Evolutionary conservation across 2,797 vertebrate genomes (phyloP).

Genomic region (Calcarius lapponicus): DNA sequence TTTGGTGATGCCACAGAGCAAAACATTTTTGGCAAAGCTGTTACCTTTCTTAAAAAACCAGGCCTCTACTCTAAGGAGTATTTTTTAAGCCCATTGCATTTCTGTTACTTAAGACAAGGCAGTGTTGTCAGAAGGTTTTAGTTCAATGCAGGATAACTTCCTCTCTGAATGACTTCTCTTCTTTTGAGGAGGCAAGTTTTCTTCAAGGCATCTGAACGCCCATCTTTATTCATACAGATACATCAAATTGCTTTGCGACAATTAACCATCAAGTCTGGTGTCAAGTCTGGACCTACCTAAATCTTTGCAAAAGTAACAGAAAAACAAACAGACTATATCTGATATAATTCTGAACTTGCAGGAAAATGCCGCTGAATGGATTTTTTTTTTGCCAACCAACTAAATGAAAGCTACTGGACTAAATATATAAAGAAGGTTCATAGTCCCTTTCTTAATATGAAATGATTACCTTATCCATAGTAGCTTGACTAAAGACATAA

Average conservation of each 20-base stretch:
- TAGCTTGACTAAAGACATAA: slow-evolving; percentile 25
- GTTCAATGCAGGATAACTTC: neutral
- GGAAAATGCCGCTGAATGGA: neutral
- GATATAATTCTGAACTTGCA: slow-evolving; percentile 12
- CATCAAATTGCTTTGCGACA: slow-evolving; percentile 4
- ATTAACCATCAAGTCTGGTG: neutral
- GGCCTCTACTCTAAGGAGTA: neutral
- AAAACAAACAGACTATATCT: neutral
- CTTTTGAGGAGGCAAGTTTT: neutral
- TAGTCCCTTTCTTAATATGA: slow-evolving; percentile 24
- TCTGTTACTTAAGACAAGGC: neutral
- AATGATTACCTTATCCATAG: neutral
- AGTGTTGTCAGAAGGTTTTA: neutral
- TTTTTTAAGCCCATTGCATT: neutral
- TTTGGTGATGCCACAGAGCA: slow-evolving; percentile 20
- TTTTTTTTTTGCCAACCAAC: neutral
- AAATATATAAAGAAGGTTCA: neutral
- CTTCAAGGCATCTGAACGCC: slow-evolving; percentile 19
- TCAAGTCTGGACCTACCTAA: neutral
- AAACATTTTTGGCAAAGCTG: slow-evolving; percentile 4
- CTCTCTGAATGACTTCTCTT: neutral
- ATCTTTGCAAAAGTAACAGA: slow-evolving; percentile 14
- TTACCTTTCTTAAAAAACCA: slow-evolving; percentile 1
- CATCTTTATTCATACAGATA: neutral
- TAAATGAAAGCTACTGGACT: slow-evolving; percentile 29